These are phyloP conservation scores for Channa argus DNA, from an alignment of 2,113 vertebrate species.

Conservation along the genomic window DNA sequence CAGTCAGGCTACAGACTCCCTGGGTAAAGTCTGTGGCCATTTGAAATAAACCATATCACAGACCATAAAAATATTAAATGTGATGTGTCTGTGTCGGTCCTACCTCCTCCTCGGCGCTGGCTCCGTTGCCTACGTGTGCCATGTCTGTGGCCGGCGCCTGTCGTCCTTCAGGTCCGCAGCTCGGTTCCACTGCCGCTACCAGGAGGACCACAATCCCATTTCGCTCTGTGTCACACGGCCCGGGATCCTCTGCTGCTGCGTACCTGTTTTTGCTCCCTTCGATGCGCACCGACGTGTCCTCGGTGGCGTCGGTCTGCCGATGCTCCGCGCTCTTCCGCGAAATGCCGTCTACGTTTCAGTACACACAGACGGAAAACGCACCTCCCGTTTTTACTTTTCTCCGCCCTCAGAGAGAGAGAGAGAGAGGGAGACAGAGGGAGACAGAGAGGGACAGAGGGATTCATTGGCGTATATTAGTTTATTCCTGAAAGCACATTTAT, in stretches of 20 bases:
- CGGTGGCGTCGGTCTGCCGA: too few relatives aligned
- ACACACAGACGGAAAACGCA: conserved; percentile 7
- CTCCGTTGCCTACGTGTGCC: conserved; percentile 74
- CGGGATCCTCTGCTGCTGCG: too few relatives aligned
- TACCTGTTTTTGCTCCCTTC: too few relatives aligned
- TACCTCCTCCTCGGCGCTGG: conserved; percentile 65
- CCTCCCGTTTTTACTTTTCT: conserved; percentile 14
- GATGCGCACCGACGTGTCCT: too few relatives aligned
- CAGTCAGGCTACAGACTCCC: too few relatives aligned
- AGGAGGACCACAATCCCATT: conserved; percentile 21
- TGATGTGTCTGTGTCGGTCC: not conserved
- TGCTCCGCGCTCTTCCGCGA: conserved; percentile 20
- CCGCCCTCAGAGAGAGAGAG: conserved; percentile 17
- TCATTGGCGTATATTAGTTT: too few relatives aligned
- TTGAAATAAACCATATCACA: too few relatives aligned
- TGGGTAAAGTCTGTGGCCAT: too few relatives aligned
- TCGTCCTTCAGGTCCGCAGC: conserved; percentile 27
- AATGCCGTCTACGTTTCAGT: not conserved
- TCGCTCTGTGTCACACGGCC: not conserved
- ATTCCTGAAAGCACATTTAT: too few relatives aligned
- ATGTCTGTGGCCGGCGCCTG: conserved; percentile 34
- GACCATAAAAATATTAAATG: too few relatives aligned
- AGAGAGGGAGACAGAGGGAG: not conserved
- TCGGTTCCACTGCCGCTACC: not conserved
- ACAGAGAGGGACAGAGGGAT: too few relatives aligned